phyloP scores from a whole-genome alignment of 2,888 invertebrate species.

The Amphipyra berbera region DNA sequence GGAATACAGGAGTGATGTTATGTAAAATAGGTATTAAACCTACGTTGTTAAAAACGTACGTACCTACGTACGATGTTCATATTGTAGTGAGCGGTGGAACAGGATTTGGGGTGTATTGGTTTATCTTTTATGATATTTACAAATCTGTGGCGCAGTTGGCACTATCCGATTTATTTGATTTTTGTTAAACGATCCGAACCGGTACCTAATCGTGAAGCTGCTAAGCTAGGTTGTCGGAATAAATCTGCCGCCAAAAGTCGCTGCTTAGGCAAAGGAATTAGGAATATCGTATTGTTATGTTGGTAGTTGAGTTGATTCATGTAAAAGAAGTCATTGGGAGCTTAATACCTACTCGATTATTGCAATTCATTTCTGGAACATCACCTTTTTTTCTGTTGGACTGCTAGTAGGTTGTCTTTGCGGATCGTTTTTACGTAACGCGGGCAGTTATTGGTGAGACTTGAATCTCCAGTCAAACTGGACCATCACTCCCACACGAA shows the following conservation, averaged over 20 bases:
- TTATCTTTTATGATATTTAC: background rate
- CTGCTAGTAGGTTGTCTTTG: too few species aligned
- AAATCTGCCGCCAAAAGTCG: background rate
- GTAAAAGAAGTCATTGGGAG: too few species aligned
- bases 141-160: background rate
- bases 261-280: background rate
- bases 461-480: too few species aligned
- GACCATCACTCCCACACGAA: too few species aligned
- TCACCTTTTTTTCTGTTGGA: too few species aligned
- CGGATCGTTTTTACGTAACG: too few species aligned
- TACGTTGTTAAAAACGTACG: conserved; percentile 28
- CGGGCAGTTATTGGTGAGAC: too few species aligned
- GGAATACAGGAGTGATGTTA: too few species aligned
- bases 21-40: conserved; percentile 21
- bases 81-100: background rate
- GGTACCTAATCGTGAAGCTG: background rate
- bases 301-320: too few species aligned
- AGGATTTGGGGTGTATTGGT: background rate
- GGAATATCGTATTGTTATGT: background rate
- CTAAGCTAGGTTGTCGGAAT: background rate
- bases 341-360: too few species aligned
- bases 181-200: background rate
- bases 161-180: background rate
- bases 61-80: too few species aligned
- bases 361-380: too few species aligned